Percentiles rank a stretch among this genome's conserved stretches.
phyloP scores from a whole-genome alignment of 1,140 invertebrate species.

The Diuraphis noxia region DNA sequence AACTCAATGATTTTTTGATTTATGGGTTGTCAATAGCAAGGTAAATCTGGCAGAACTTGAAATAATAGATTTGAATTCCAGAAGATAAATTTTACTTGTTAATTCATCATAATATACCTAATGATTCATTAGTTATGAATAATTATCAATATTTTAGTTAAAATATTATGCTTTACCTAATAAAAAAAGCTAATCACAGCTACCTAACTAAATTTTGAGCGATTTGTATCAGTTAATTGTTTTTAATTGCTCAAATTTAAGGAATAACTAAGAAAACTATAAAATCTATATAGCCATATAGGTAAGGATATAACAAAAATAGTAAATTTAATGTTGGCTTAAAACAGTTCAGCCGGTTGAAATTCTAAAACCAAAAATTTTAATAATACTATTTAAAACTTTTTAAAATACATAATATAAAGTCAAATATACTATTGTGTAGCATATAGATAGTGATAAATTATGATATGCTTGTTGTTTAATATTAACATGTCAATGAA shows the following conservation, averaged over 20 bases:
- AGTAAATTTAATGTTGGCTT: neutral
- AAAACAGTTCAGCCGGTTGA: neutral
- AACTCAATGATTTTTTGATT: neutral
- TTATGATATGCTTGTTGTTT: neutral
- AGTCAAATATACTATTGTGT: neutral
- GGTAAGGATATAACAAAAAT: neutral
- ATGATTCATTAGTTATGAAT: no score
- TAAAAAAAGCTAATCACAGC: neutral
- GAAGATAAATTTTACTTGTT: neutral
- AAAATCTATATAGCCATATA: neutral
- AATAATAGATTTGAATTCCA: neutral
- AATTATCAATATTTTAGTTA: neutral
- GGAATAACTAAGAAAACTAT: neutral
- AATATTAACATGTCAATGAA: neutral
- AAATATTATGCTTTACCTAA: neutral
- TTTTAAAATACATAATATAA: neutral
- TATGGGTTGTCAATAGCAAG: neutral
- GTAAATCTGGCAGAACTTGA: neutral
- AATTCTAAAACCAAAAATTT: neutral
- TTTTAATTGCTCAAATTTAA: neutral
- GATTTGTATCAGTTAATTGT: neutral
- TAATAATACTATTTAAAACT: neutral
- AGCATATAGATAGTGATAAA: neutral
- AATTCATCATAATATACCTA: neutral
- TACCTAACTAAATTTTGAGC: neutral